phyloP scores from a whole-genome alignment of 2,888 invertebrate species.

The Pheosia tremula region DNA sequence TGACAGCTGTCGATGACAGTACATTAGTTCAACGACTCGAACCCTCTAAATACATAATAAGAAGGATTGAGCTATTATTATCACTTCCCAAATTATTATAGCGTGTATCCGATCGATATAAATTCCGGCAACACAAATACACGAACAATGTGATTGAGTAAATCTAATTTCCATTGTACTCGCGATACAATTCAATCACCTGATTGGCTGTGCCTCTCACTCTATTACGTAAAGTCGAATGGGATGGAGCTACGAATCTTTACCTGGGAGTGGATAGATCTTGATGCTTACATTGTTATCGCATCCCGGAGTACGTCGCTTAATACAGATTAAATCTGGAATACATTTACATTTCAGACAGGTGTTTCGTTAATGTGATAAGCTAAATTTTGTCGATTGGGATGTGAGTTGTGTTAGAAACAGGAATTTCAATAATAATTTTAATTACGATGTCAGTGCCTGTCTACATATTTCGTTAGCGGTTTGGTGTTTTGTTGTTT shows the following conservation, averaged over 20 bases:
- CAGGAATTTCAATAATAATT: constrained; percentile 9
- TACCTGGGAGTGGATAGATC: constrained; percentile 15
- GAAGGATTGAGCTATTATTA: not conserved
- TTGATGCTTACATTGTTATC: constrained; percentile 35
- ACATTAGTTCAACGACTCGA: no score
- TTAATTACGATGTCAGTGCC: not conserved
- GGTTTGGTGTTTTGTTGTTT: not conserved
- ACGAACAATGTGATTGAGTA: constrained; percentile 29
- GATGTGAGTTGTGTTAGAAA: constrained; percentile 12
- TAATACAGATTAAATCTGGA: constrained; percentile 34
- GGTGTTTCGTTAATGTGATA: constrained; percentile 21
- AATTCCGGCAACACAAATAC: constrained; percentile 14
- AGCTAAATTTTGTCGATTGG: constrained; percentile 18
- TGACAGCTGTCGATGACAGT: no score
- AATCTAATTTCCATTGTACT: constrained; percentile 41
- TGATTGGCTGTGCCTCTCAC: constrained; percentile 28
- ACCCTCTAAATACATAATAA: not conserved
- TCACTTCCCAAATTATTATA: constrained; percentile 12
- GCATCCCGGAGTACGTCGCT: constrained; percentile 25
- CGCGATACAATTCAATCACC: constrained; percentile 41
- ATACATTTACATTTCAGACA: constrained; percentile 26
- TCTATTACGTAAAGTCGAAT: constrained; percentile 11
- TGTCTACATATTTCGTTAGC: not conserved
- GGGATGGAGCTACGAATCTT: constrained; percentile 19
- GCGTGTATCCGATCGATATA: constrained; percentile 13